Evolutionary conservation across 2,888 invertebrate genomes (phyloP), one percentile per base, ranked within the genome.

Genomic region (Ischnus inquisitorius): DNA sequence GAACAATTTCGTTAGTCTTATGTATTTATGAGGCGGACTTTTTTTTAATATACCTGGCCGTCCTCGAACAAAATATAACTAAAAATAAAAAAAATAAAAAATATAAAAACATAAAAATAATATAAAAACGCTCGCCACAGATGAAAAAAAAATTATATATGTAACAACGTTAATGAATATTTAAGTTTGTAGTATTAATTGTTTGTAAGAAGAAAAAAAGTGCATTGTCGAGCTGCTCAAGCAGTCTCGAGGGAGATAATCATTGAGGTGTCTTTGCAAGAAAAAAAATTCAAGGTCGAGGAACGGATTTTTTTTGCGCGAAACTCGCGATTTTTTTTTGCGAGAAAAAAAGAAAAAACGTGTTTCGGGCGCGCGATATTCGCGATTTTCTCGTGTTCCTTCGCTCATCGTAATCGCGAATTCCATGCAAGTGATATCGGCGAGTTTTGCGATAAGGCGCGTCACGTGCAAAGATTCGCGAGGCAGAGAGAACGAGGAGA

Each of bases 121-220:
- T 34, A 71, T 80, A 79, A 79, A 16, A 62, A 43, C 57, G 65
- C 68, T 79, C 41, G 60, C 46, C 16, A 46, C 51, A 51, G 64
- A 71, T 16, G n/a, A 72, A 74, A 76, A 76, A 51, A 72, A 79
- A 74, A 74, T 80, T 86, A 80, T 54, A 83, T 86, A 86, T 75
- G 82, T 78, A 85, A 83, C 72, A 75, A 76, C 79, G 81, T 85
- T 85, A 86, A 86, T 85, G 84, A 85, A 86, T 85, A 74, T 86
- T 86, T 89, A 88, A 85, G 86, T 89, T 85, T 86, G 83, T 87
- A 89, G 74, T 83, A 87, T 86, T 87, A 84, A 84, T 83, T 81
- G 78, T 84, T 86, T 83, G 67, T 83, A 80, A 80, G 79, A 28
- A 75, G 54, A 57, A 25, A 46, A 5, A 67, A 12, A 12, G 16